These are phyloP conservation scores for Trachurus trachurus DNA, from an alignment of 2,797 vertebrate species.

Conservation along the genomic window DNA sequence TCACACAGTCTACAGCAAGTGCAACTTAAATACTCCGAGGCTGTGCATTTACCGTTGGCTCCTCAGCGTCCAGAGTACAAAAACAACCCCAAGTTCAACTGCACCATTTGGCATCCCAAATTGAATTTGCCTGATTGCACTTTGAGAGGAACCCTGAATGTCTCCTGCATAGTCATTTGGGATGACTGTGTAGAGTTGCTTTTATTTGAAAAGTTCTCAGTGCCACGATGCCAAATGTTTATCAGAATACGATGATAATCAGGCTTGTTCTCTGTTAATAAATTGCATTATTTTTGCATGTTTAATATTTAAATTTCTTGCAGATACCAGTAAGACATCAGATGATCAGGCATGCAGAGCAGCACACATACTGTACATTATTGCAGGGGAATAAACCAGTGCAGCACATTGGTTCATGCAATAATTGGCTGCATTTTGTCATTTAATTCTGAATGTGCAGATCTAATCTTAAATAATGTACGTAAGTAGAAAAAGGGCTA, in stretches of 20 bases:
- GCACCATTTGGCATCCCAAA: constrained; percentile 43
- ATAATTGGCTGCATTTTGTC: not conserved
- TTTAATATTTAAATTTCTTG: not conserved
- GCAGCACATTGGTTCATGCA: not conserved
- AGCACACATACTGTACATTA: not conserved
- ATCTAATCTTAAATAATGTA: constrained; percentile 37
- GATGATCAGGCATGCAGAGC: not conserved
- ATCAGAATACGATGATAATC: not conserved
- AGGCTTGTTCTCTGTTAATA: not conserved
- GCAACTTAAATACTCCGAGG: not conserved
- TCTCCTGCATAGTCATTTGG: constrained; percentile 9
- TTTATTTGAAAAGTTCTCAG: constrained; percentile 13
- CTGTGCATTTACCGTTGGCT: constrained; percentile 11
- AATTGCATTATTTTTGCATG: not conserved
- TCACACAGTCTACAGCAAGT: not conserved
- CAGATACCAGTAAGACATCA: not conserved
- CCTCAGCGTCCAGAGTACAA: constrained; percentile 29
- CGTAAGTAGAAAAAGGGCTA: constrained; percentile 3
- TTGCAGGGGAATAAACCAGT: not conserved
- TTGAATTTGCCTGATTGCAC: constrained; percentile 38
- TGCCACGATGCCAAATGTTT: not conserved
- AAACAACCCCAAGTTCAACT: constrained; percentile 32
- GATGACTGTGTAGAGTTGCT: not conserved
- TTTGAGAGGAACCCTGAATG: constrained; percentile 25
- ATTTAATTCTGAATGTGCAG: constrained; percentile 14